A percentile compares a stretch with the other conserved stretches of the same genome.
Conservation (phyloP, 2,113 vertebrate genomes). For the Crotalus horridus region DNA sequence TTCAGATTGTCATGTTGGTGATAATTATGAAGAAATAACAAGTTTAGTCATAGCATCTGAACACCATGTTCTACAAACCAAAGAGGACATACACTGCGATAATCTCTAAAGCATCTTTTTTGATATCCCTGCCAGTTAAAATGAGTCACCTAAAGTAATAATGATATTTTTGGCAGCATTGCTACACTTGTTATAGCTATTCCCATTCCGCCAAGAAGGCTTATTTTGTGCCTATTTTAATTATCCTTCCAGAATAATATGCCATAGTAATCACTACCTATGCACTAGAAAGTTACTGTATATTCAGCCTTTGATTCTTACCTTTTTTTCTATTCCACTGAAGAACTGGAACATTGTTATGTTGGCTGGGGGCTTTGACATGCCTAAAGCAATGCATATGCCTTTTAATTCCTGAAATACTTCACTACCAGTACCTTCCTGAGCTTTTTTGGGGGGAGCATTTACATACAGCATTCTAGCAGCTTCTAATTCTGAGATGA, state of each 20-base stretch:
- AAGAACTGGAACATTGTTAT: constrained; percentile 99
- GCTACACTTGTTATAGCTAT: neutral
- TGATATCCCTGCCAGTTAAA: neutral
- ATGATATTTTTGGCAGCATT: neutral
- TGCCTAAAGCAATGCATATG: constrained; percentile 93
- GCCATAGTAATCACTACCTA: neutral
- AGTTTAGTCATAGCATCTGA: neutral
- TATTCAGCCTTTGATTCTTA: constrained; percentile 63
- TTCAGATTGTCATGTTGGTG: neutral
- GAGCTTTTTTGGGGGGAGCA: constrained; percentile 81
- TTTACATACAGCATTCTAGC: constrained; percentile 91
- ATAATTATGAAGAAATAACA: neutral
- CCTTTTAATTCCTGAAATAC: constrained; percentile 93
- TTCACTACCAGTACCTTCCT: constrained; percentile 85
- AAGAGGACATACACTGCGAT: neutral
- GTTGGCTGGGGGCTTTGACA: constrained; percentile 97
- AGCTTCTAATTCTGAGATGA: constrained; percentile 96
- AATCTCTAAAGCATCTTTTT: neutral
- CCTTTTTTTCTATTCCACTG: constrained; percentile 98
- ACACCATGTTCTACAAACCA: neutral
- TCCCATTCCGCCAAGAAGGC: neutral
- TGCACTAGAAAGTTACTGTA: neutral
- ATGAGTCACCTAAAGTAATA: neutral
- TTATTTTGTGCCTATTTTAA: neutral
- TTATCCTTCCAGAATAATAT: neutral